These are phyloP conservation scores for Pocillopora damicornis DNA, from an alignment of 64 coral and sea anemone genomes.

Conservation along the genomic window DNA sequence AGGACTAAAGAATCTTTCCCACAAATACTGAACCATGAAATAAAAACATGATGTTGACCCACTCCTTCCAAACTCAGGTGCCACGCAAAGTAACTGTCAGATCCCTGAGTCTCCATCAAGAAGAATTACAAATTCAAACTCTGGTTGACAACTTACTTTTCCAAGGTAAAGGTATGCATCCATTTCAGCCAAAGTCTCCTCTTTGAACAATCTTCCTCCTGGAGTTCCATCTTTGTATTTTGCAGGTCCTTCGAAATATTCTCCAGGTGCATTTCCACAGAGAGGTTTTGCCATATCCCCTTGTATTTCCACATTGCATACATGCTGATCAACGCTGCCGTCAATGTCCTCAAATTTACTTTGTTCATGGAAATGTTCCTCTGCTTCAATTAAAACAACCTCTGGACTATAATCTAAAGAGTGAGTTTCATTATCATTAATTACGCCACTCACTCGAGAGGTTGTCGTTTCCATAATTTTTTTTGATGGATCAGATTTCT, in stretches of 20 bases:
- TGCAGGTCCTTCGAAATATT: not conserved
- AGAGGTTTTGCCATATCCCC: not conserved
- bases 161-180: constrained; percentile 79
- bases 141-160: constrained; percentile 45
- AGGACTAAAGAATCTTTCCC: no score
- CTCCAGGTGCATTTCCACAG: not conserved
- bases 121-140: not conserved
- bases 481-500: not conserved
- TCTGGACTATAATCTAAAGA: constrained; percentile 11
- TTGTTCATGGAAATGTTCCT: constrained; percentile 2
- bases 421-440: not conserved
- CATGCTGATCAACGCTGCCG: not conserved
- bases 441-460: not conserved
- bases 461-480: not conserved
- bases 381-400: not conserved
- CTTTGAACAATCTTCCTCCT: constrained; percentile 75
- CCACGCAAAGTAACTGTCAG: no score
- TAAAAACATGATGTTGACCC: no score
- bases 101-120: no score
- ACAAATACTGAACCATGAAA: no score
- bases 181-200: constrained; percentile 86
- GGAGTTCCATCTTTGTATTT: constrained; percentile 63
- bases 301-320: not conserved
- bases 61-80: no score
- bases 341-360: not conserved